phyloP scores from a whole-genome alignment of 2,888 invertebrate species.

The Caenorhabditis sp. region DNA sequence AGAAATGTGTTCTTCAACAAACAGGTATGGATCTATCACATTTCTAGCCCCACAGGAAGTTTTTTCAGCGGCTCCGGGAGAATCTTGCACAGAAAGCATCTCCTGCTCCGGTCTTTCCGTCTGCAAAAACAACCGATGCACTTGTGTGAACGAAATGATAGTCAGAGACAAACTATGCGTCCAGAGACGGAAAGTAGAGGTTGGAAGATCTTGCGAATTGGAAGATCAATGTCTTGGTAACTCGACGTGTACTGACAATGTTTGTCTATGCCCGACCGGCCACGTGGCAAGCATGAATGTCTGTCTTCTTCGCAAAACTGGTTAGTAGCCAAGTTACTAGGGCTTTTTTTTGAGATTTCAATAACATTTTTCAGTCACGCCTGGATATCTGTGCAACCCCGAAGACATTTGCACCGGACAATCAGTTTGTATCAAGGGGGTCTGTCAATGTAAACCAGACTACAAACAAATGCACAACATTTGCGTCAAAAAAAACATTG shows the following conservation, averaged over 20 bases:
- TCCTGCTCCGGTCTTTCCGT: conserved; percentile 70
- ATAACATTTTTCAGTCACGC: conserved; percentile 42
- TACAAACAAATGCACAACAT: conserved; percentile 51
- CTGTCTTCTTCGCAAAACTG: conserved; percentile 53
- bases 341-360: neutral
- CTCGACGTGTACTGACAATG: conserved; percentile 70
- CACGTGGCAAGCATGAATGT: conserved; percentile 39
- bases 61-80: conserved; percentile 63
- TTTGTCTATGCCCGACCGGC: conserved; percentile 61
- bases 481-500: conserved; percentile 47
- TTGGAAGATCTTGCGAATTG: conserved; percentile 70
- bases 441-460: conserved; percentile 68
- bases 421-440: conserved; percentile 73
- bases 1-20: conserved; percentile 60
- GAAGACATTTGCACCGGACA: conserved; percentile 69
- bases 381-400: conserved; percentile 63
- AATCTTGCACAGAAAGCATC: conserved; percentile 57
- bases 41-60: too few species aligned
- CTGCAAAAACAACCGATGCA: conserved; percentile 72
- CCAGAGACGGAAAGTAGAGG: conserved; percentile 63
- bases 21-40: conserved; percentile 27
- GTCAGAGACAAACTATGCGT: conserved; percentile 47
- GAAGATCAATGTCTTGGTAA: conserved; percentile 73
- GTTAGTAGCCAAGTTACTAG: conserved; percentile 2
- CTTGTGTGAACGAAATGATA: conserved; percentile 56